These are phyloP conservation scores for Eretmocerus hayati DNA, from an alignment of 2,888 invertebrate species.

Conservation along the genomic window DNA sequence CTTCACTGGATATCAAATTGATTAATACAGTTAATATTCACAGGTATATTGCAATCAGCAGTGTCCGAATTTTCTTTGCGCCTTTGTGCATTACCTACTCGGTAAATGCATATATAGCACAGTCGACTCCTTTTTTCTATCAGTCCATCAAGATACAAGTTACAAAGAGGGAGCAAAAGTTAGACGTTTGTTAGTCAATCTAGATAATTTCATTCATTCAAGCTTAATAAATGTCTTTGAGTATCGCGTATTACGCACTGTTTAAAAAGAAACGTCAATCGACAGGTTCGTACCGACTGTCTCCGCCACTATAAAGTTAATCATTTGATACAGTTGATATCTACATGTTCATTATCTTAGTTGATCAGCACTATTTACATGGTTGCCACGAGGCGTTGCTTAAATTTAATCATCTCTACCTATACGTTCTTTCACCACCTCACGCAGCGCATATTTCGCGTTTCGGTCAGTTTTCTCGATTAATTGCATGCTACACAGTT, in stretches of 20 bases:
- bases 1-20: too few species aligned
- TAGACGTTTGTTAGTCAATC: too few species aligned
- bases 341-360: constrained; percentile 36
- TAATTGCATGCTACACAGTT: too few species aligned
- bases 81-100: constrained; percentile 21
- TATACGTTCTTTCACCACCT: too few species aligned
- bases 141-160: too few species aligned
- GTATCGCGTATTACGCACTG: background rate
- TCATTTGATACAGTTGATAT: constrained; percentile 31
- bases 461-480: too few species aligned
- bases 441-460: too few species aligned
- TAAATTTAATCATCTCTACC: constrained; percentile 23
- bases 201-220: too few species aligned
- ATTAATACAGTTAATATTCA: constrained; percentile 7
- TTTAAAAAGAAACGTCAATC: constrained; percentile 41
- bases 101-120: constrained; percentile 18
- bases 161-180: too few species aligned
- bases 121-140: too few species aligned
- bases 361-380: constrained; percentile 40
- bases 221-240: too few species aligned
- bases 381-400: constrained; percentile 12
- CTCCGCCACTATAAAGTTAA: constrained; percentile 26
- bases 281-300: constrained; percentile 37
- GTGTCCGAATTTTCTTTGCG: constrained; percentile 20
- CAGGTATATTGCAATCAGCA: constrained; percentile 10